Conservation (phyloP, 2,888 invertebrate genomes). For the Siphonodentalium dalli region DNA sequence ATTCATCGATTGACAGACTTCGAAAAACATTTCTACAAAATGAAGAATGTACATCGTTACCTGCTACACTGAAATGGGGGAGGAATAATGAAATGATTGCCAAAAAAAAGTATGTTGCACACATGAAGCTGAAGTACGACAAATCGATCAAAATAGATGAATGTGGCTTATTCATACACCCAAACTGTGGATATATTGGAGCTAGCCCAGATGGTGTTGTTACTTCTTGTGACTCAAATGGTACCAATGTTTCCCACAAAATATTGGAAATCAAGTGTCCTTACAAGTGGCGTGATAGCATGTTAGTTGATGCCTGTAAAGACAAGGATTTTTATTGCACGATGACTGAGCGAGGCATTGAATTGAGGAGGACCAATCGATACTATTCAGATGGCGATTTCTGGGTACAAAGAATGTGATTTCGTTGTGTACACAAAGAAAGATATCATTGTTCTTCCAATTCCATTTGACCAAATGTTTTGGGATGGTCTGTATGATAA, state of each 20-base stretch:
- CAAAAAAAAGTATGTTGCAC: slow-evolving; percentile 7
- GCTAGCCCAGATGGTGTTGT: slow-evolving; percentile 12
- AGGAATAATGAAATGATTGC: slow-evolving; percentile 5
- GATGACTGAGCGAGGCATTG: neutral
- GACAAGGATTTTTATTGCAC: neutral
- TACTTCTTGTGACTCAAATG: neutral
- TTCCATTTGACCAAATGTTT: slow-evolving; percentile 2
- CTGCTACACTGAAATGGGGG: neutral
- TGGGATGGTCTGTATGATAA: neutral
- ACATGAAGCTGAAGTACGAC: neutral
- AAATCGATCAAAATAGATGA: neutral
- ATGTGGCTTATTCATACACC: slow-evolving; percentile 1
- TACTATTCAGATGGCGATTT: slow-evolving; percentile 16
- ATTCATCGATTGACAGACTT: too few species aligned
- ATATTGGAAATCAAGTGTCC: slow-evolving; percentile 11
- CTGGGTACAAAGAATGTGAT: slow-evolving; percentile 4
- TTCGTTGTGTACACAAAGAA: slow-evolving; percentile 9
- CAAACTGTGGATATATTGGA: neutral
- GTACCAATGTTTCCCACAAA: too few species aligned
- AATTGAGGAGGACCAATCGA: slow-evolving; percentile 2
- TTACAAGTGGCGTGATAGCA: slow-evolving; percentile 1
- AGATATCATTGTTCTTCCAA: neutral
- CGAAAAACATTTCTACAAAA: neutral
- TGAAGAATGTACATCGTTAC: neutral
- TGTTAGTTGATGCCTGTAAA: slow-evolving; percentile 1